A percentile compares a stretch with the other conserved stretches of the same genome.
phyloP scores from a whole-genome alignment of 2,888 invertebrate species.

The Lordiphosa andalusiaca region DNA sequence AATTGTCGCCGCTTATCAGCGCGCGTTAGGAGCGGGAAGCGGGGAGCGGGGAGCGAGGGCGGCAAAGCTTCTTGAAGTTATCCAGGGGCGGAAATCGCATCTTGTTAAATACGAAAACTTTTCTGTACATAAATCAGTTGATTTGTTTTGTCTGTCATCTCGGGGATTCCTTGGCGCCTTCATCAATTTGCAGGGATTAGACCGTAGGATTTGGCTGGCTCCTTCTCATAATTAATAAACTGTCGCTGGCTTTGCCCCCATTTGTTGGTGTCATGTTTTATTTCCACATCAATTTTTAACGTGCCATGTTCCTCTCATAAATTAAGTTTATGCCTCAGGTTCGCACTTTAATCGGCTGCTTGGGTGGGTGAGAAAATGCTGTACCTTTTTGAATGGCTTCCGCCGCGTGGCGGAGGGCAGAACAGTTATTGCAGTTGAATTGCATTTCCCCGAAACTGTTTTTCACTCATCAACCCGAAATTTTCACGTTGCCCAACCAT shows the following conservation, averaged over 20 bases:
- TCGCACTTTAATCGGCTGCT: constrained; percentile 38
- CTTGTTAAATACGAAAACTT: constrained; percentile 13
- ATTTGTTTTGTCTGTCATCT: constrained; percentile 4
- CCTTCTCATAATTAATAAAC: constrained; percentile 62
- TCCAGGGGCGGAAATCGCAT: constrained; percentile 42
- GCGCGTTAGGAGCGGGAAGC: too few species aligned
- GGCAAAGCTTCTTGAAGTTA: constrained; percentile 50
- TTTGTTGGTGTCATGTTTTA: constrained; percentile 6
- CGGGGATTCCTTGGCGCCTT: constrained; percentile 49
- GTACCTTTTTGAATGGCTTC: constrained; percentile 36
- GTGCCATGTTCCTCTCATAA: constrained; percentile 62
- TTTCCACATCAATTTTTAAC: constrained; percentile 58
- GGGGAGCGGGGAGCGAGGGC: too few species aligned
- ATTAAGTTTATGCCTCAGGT: constrained; percentile 49
- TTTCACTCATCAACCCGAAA: constrained; percentile 27
- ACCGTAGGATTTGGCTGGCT: constrained; percentile 24
- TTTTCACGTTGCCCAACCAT: constrained; percentile 50
- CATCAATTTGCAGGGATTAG: constrained; percentile 59
- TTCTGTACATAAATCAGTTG: constrained; percentile 6
- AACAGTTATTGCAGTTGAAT: constrained; percentile 22
- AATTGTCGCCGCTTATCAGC: constrained; percentile 54
- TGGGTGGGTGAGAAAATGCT: constrained; percentile 57
- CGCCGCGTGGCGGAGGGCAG: constrained; percentile 31
- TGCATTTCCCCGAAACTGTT: constrained; percentile 27
- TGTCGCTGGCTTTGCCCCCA: constrained; percentile 18